phyloP scores from a whole-genome alignment of 2,888 invertebrate genomes.

The Noctuana brunneofusca region DNA sequence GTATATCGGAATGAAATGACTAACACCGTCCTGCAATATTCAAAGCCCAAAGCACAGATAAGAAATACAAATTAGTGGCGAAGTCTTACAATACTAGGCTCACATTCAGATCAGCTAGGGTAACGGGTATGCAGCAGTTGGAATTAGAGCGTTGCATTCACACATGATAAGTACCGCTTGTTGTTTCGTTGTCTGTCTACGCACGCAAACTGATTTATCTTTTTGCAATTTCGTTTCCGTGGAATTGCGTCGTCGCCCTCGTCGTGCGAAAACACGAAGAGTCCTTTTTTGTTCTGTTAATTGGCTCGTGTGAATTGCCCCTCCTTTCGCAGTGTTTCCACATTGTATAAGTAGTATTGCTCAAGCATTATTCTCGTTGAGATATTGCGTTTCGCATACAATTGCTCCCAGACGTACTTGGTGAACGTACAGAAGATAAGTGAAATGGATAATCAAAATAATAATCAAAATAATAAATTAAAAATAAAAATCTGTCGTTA shows the following conservation, averaged over 20 bases:
- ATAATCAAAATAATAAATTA: too few relatives aligned
- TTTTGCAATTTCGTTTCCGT: conserved; percentile 62
- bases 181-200: conserved; percentile 59
- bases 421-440: too few relatives aligned
- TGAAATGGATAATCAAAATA: too few relatives aligned
- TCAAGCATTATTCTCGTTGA: conserved; percentile 17
- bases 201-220: conserved; percentile 60
- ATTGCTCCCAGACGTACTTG: conserved; percentile 6
- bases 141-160: conserved; percentile 76
- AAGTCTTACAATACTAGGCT: conserved; percentile 32
- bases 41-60: conserved; percentile 20
- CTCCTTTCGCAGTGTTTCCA: background rate
- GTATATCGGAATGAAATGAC: conserved; percentile 17
- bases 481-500: too few relatives aligned
- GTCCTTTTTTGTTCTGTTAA: conserved; percentile 30
- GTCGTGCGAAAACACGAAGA: conserved; percentile 49
- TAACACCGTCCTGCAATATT: conserved; percentile 14
- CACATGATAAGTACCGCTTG: conserved; percentile 65
- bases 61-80: conserved; percentile 34
- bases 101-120: conserved; percentile 48
- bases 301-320: conserved; percentile 31
- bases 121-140: conserved; percentile 52
- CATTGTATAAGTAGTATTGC: conserved; percentile 24
- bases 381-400: conserved; percentile 12
- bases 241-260: conserved; percentile 46